Conservation (phyloP, 2,113 vertebrate genomes). For the Melanotaenia duboulayi region DNA sequence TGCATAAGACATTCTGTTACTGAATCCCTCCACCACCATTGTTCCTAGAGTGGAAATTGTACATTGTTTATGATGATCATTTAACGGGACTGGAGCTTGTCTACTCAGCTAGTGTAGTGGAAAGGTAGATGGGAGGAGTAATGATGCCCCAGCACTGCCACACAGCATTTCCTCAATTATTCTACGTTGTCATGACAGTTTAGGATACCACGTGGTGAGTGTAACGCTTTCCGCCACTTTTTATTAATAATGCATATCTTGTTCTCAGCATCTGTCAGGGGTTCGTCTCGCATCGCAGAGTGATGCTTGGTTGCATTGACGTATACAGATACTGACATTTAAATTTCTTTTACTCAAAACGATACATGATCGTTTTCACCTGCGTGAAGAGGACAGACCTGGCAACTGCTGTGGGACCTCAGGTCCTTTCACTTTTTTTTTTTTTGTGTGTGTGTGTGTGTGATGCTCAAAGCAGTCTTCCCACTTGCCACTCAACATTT, state of each 20-base stretch:
- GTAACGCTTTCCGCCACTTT: conserved; percentile 57
- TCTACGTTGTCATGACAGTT: conserved; percentile 59
- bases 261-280: conserved; percentile 37
- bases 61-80: conserved; percentile 32
- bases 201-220: conserved; percentile 45
- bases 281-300: conserved; percentile 39
- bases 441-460: not conserved
- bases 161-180: conserved; percentile 64
- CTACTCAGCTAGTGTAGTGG: conserved; percentile 32
- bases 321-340: conserved; percentile 70
- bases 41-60: conserved; percentile 6
- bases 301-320: conserved; percentile 57
- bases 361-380: conserved; percentile 56
- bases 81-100: conserved; percentile 41
- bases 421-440: not conserved
- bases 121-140: conserved; percentile 17
- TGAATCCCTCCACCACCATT: not conserved
- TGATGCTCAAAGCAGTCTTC: conserved; percentile 2
- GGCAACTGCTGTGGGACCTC: not conserved
- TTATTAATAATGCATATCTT: conserved; percentile 70
- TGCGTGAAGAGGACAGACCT: conserved; percentile 34
- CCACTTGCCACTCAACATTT: conserved; percentile 7
- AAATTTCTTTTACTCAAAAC: conserved; percentile 51
- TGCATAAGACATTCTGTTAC: not conserved
- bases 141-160: conserved; percentile 44